A percentile compares a stretch with the other conserved stretches of the same genome.
These are phyloP conservation scores for Cremastinae sp. DNA, from an alignment of 2,888 invertebrate genomes.

Conservation along the genomic window DNA sequence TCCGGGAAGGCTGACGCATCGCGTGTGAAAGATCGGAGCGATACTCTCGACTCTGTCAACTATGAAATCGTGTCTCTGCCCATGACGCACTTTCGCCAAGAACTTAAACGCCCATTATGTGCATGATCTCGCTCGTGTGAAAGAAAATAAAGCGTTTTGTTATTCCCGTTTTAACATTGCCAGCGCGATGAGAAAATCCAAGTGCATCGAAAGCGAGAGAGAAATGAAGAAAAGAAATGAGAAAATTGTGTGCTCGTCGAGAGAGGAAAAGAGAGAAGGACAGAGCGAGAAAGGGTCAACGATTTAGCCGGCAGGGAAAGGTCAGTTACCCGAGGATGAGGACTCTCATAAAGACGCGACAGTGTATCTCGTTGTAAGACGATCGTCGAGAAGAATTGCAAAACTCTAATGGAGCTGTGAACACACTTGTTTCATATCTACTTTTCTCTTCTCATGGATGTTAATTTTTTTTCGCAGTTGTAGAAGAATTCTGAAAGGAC, in stretches of 20 bases:
- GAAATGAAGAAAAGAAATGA: neutral
- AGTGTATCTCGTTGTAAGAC: constrained; percentile 38
- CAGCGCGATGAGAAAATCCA: too few species aligned
- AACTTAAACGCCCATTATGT: constrained; percentile 9
- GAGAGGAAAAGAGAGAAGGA: constrained; percentile 15
- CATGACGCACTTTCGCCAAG: constrained; percentile 35
- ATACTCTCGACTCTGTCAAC: neutral
- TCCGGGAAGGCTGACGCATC: too few species aligned
- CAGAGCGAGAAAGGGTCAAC: constrained; percentile 47
- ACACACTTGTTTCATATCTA: constrained; percentile 28
- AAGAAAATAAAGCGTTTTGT: neutral
- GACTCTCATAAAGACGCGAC: constrained; percentile 22
- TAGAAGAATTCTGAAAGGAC: too few species aligned
- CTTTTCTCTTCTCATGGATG: neutral
- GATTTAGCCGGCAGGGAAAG: constrained; percentile 59
- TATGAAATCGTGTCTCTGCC: constrained; percentile 22
- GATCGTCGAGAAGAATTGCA: constrained; percentile 20
- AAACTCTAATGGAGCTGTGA: constrained; percentile 24
- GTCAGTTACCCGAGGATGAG: constrained; percentile 59
- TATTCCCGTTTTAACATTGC: neutral
- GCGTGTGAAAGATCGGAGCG: constrained; percentile 33
- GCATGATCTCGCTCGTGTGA: constrained; percentile 23
- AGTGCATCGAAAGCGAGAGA: neutral
- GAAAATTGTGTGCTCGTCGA: too few species aligned
- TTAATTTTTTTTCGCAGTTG: too few species aligned